Evolutionary conservation across 2,888 invertebrate genomes (phyloP), one percentile per base, ranked within the genome.

Genomic region (Leptopterna dolabrata): DNA sequence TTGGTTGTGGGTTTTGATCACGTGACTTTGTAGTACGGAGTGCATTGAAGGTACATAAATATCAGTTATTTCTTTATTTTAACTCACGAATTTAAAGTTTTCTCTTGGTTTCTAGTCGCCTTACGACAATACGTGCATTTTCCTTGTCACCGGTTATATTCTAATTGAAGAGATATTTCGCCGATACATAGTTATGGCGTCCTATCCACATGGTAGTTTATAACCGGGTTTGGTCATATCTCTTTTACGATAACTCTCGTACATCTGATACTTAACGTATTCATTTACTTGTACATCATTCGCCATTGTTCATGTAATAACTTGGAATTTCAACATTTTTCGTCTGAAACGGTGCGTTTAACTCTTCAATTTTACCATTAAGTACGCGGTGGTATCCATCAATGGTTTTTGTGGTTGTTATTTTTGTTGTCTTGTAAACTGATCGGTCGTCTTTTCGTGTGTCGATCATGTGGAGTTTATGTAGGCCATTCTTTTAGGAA

Each of bases 151-250:
- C 47, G 70, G 19, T 70, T 71, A 36, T 36, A 83, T 83, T 36
- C 3, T n/a, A 30, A 41, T 1, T 36, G 11, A 14, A 2, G 27
- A 47, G 29, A 47, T 63, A 83, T 70, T 76, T 47, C 29, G 13
- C 51, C 86, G 45, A 51, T 47, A 29, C 51, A 16, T 1, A 43
- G 86, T 78, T 86, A 95, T 95, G 95, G 95, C 95, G 95, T 95
- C 95, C 93, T 93, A 92, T 94, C 90, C 94, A 94, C 95, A 95
- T 95, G 93, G 94, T 89, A 89, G 88, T 88, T 87, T 87, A 87
- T 88, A 90, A 90, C 90, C 90, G 90, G 90, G 90, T 90, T 84
- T 85, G 86, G 76, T 63, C 81, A 76, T 85, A 29, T 78, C 78
- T 24, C 78, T 78, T 78, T 78, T 78, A 45, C 24, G 41, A 45